These are phyloP conservation scores for Dioctria linearis DNA, from an alignment of 2,888 invertebrate genomes.

Conservation along the genomic window DNA sequence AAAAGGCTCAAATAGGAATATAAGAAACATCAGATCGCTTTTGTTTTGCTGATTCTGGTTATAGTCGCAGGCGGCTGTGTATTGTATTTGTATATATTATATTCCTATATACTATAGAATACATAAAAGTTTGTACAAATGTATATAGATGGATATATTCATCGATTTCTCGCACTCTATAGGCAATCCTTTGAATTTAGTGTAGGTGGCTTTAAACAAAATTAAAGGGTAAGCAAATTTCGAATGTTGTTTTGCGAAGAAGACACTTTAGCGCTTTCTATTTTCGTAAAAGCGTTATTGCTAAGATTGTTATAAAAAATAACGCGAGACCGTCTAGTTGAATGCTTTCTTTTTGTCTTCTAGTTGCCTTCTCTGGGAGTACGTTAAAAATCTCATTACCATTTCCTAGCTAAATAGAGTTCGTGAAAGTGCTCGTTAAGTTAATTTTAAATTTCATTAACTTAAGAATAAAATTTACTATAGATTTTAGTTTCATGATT, in stretches of 20 bases:
- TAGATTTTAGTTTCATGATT: too few relatives aligned
- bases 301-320: slow-evolving; percentile 14
- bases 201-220: slow-evolving; percentile 27
- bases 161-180: background rate
- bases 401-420: too few relatives aligned
- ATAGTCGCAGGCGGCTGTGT: background rate
- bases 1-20: background rate
- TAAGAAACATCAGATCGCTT: slow-evolving; percentile 19
- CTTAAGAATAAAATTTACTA: too few relatives aligned
- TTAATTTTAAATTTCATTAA: too few relatives aligned
- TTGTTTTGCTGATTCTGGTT: slow-evolving; percentile 23
- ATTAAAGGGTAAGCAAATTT: slow-evolving; percentile 12
- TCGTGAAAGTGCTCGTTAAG: too few relatives aligned
- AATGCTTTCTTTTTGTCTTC: background rate
- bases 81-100: background rate
- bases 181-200: slow-evolving; percentile 22
- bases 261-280: slow-evolving; percentile 8
- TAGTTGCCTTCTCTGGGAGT: too few relatives aligned
- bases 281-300: background rate
- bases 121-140: too few relatives aligned
- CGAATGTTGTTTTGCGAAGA: background rate
- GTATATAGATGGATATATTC: background rate
- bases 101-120: too few relatives aligned
- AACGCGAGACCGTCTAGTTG: background rate
- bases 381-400: too few relatives aligned